Evolutionary conservation across 2,113 vertebrate species (phyloP).

Genomic region (Myanophis thanlyinensis): DNA sequence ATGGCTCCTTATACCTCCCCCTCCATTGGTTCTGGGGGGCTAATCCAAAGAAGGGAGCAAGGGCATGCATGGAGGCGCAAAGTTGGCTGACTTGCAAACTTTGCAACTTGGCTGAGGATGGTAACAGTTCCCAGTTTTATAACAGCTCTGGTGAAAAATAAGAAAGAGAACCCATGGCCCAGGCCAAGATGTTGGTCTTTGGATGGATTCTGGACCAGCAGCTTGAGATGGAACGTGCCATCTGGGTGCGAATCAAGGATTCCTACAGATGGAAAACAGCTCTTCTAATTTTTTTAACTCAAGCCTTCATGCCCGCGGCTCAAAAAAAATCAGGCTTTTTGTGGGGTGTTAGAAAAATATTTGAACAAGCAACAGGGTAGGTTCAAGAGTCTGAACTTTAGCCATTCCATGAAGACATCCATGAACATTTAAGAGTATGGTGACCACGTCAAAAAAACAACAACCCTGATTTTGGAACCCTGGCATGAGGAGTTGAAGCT

Average conservation of each 20-base stretch:
- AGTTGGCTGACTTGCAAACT: too few species aligned
- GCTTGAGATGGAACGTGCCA: not conserved
- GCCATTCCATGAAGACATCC: not conserved
- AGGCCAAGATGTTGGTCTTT: slow-evolving; percentile 3
- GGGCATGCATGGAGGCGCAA: not conserved
- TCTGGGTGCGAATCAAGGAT: not conserved
- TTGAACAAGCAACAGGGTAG: not conserved
- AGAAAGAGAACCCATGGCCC: not conserved
- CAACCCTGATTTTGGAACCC: not conserved
- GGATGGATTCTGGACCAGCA: rapidly evolving
- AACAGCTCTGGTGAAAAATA: not conserved
- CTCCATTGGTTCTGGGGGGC: not conserved
- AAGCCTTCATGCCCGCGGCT: not conserved
- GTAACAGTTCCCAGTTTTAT: not conserved
- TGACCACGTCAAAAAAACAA: not conserved
- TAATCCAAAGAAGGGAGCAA: slow-evolving; percentile 10
- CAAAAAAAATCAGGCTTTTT: not conserved
- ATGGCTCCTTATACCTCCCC: not conserved
- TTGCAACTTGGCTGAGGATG: not conserved
- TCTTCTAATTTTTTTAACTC: too few species aligned
- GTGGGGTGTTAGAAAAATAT: not conserved
- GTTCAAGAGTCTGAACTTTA: not conserved
- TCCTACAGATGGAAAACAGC: not conserved
- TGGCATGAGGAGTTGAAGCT: too few species aligned
- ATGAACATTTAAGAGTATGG: not conserved